Evolutionary conservation across 2,888 invertebrate species (phyloP).

Genomic region (Diarsia mendica): DNA sequence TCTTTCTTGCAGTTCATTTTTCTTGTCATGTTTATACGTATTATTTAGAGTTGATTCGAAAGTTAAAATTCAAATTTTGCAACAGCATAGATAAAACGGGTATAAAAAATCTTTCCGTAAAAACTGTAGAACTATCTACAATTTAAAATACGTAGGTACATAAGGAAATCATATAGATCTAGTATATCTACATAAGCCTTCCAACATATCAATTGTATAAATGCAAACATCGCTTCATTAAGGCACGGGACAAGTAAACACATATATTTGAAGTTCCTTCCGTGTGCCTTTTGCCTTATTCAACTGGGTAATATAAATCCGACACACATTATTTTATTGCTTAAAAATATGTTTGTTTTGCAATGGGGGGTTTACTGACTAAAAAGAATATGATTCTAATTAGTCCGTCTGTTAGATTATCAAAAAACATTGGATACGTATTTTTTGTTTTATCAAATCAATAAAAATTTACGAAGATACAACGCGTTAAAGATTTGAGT

Average conservation of each 20-base stretch:
- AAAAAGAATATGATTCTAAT: too few species aligned
- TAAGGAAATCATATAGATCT: too few species aligned
- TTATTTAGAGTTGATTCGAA: neutral
- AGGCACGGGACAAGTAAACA: constrained; percentile 1
- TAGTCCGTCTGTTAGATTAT: too few species aligned
- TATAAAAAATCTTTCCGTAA: too few species aligned
- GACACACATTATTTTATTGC: neutral
- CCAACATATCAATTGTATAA: neutral
- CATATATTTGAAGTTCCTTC: constrained; percentile 23
- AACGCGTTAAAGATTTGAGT: too few species aligned
- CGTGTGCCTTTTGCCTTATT: constrained; percentile 1
- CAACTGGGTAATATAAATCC: neutral
- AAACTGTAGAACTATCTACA: too few species aligned
- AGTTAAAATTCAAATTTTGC: neutral
- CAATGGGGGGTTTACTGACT: too few species aligned
- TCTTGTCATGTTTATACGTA: neutral
- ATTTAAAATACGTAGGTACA: too few species aligned
- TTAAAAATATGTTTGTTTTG: neutral
- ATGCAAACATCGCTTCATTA: constrained; percentile 25
- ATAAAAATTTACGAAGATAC: too few species aligned
- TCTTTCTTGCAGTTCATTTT: neutral
- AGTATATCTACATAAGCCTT: neutral
- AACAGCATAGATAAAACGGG: too few species aligned
- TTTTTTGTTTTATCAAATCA: too few species aligned
- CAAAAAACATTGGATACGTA: too few species aligned